Conservation (phyloP, 2,113 vertebrate genomes). For the Aldabrachelys gigantea region DNA sequence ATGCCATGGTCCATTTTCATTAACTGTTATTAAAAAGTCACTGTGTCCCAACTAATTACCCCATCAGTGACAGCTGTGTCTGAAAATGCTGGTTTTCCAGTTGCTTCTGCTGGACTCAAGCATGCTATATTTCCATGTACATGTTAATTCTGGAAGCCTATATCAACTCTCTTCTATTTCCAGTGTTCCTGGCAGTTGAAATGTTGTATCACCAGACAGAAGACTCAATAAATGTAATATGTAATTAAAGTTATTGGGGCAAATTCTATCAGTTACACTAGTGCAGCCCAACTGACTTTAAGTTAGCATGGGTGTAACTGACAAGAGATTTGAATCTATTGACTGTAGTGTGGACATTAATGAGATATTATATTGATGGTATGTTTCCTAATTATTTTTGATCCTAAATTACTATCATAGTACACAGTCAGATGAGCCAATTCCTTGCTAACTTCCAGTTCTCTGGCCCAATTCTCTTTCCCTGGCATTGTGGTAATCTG, state of each 20-base stretch:
- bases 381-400: neutral
- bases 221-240: neutral
- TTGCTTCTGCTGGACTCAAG: neutral
- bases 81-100: neutral
- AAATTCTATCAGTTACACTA: neutral
- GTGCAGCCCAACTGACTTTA: neutral
- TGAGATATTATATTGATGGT: neutral
- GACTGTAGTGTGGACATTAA: neutral
- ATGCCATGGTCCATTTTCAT: neutral
- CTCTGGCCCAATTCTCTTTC: neutral
- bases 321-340: neutral
- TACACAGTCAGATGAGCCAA: neutral
- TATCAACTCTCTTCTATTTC: neutral
- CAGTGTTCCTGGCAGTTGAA: neutral
- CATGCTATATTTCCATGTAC: neutral
- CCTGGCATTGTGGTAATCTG: neutral
- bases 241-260: neutral
- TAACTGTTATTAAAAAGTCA: neutral
- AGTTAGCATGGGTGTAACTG: neutral
- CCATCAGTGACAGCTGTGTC: neutral
- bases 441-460: neutral
- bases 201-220: neutral
- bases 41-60: neutral
- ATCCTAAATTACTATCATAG: neutral
- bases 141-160: neutral